phyloP scores from a whole-genome alignment of 1,140 invertebrate genomes.

The Philopotamus ludificatus region DNA sequence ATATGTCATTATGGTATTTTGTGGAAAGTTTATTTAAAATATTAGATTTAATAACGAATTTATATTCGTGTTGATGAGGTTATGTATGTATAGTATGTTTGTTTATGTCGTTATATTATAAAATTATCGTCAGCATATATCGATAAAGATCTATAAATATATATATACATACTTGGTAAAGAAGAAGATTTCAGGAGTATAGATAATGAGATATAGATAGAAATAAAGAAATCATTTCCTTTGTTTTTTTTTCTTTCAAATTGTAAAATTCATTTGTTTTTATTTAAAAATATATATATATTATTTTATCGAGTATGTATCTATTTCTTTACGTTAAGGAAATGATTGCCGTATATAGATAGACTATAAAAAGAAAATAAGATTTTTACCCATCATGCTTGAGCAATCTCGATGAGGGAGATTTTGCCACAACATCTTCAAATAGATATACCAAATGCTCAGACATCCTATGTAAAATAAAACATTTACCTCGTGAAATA shows the following conservation, averaged over 20 bases:
- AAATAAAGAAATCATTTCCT: slow-evolving; percentile 18
- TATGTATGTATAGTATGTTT: too few relatives aligned
- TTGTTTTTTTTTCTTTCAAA: too few relatives aligned
- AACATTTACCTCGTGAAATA: slow-evolving; percentile 40
- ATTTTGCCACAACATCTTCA: slow-evolving; percentile 40
- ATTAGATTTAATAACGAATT: too few relatives aligned
- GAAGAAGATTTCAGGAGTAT: slow-evolving; percentile 30
- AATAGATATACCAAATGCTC: slow-evolving; percentile 37
- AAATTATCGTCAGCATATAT: too few relatives aligned
- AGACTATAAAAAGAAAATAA: slow-evolving; percentile 18
- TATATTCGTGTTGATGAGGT: too few relatives aligned
- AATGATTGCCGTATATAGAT: background rate
- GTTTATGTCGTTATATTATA: too few relatives aligned
- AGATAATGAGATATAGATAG: slow-evolving; percentile 15
- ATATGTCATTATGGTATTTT: too few relatives aligned
- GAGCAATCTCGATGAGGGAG: slow-evolving; percentile 41
- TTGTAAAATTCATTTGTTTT: too few relatives aligned
- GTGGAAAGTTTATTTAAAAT: too few relatives aligned
- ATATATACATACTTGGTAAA: slow-evolving; percentile 36
- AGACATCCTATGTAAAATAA: slow-evolving; percentile 39
- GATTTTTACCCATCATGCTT: slow-evolving; percentile 41
- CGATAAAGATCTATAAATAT: slow-evolving; percentile 7
- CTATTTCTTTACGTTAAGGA: background rate
- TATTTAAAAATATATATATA: background rate
- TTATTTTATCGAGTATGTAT: background rate